Evolutionary conservation across 2,113 vertebrate genomes (phyloP).

Genomic region (Erpornis zantholeuca): DNA sequence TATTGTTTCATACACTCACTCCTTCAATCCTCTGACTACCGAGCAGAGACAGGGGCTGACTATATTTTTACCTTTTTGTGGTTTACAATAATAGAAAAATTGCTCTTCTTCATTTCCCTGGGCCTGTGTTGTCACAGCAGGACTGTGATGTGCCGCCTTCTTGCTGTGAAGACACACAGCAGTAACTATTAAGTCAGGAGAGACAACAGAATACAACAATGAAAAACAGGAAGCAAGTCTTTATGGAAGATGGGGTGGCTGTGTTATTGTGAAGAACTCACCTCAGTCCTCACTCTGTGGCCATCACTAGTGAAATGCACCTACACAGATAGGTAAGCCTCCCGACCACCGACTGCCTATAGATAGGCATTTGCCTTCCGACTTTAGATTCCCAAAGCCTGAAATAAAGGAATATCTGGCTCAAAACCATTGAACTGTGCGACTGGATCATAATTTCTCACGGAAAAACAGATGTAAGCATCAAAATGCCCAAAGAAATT

Average conservation of each 20-base stretch:
- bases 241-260: neutral
- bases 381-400: neutral
- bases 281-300: neutral
- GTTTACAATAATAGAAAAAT: neutral
- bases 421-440: neutral
- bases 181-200: neutral
- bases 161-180: neutral
- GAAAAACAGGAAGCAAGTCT: neutral
- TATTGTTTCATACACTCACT: neutral
- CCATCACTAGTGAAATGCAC: neutral
- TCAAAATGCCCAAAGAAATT: neutral
- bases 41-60: neutral
- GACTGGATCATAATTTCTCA: neutral
- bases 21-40: neutral
- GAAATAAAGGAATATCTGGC: neutral
- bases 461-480: neutral
- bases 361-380: neutral
- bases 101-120: neutral
- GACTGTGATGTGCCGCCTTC: neutral
- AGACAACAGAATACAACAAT: neutral
- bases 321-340: too few relatives aligned
- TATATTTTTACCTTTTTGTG: neutral
- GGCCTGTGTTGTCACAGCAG: neutral
- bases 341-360: too few relatives aligned
- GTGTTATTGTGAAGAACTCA: neutral